Evolutionary conservation across 2,888 invertebrate species (phyloP).

Genomic region (Cheilosia grossa): DNA sequence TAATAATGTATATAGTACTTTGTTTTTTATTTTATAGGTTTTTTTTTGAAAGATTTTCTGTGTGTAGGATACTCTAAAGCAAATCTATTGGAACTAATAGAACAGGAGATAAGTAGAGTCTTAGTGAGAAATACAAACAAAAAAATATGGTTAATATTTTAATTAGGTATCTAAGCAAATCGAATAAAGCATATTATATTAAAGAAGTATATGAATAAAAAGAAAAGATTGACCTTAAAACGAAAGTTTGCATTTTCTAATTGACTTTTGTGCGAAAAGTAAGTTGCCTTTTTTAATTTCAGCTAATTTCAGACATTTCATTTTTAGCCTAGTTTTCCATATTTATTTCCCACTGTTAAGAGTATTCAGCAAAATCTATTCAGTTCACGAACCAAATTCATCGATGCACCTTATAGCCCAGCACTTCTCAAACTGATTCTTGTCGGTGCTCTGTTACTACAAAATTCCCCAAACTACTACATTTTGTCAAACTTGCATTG

Average conservation of each 20-base stretch:
- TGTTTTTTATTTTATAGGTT: constrained; percentile 28
- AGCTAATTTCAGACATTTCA: not conserved
- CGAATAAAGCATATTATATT: constrained; percentile 31
- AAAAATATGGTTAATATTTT: constrained; percentile 6
- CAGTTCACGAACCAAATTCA: constrained; percentile 7
- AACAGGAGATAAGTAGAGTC: constrained; percentile 16
- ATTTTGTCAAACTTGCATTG: constrained; percentile 23
- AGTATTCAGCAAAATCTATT: not conserved
- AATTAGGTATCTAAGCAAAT: constrained; percentile 58
- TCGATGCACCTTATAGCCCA: not conserved
- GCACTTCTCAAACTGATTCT: not conserved
- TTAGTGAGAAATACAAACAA: constrained; percentile 6
- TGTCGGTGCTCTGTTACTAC: not conserved
- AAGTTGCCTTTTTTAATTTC: too few relatives aligned
- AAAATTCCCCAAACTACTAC: constrained; percentile 28
- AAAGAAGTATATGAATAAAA: constrained; percentile 61
- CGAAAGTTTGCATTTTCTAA: not conserved
- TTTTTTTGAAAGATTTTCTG: constrained; percentile 9
- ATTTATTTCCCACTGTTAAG: not conserved
- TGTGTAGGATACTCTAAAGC: constrained; percentile 41
- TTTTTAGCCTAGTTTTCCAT: not conserved
- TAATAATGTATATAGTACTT: constrained; percentile 33
- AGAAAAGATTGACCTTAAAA: constrained; percentile 51
- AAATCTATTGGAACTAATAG: constrained; percentile 25
- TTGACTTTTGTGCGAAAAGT: not conserved